Conservation (phyloP, 2,888 invertebrate species). For the Mycalesis mineus region DNA sequence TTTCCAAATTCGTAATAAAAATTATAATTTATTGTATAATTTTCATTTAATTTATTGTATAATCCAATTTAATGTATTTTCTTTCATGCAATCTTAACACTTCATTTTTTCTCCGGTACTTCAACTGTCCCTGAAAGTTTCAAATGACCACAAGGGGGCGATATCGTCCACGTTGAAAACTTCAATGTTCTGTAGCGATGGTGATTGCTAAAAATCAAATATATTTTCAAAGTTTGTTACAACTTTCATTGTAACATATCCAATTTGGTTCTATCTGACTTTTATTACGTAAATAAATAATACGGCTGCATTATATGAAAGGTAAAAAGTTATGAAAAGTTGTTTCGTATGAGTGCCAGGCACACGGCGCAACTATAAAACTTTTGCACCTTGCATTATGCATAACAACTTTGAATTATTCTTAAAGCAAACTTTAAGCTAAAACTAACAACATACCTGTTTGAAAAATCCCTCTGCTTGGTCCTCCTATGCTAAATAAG, state of each 20-base stretch:
- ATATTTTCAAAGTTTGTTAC: too few species aligned
- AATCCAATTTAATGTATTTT: too few species aligned
- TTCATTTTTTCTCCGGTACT: too few species aligned
- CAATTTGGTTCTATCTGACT: background rate
- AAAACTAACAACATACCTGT: background rate
- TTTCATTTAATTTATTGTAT: too few species aligned
- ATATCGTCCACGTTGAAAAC: too few species aligned
- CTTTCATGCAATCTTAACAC: too few species aligned
- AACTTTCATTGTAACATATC: background rate
- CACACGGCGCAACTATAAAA: conserved; percentile 55
- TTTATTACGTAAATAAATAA: background rate
- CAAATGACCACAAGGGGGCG: too few species aligned
- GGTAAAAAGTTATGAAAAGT: conserved; percentile 5
- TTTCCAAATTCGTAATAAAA: too few species aligned
- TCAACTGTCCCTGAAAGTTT: too few species aligned
- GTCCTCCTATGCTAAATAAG: background rate
- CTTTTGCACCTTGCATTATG: conserved; percentile 69
- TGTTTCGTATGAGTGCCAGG: conserved; percentile 40
- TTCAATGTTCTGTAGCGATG: too few species aligned
- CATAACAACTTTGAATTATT: conserved; percentile 55
- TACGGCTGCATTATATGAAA: conserved; percentile 5
- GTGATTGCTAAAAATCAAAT: too few species aligned
- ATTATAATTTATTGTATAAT: too few species aligned
- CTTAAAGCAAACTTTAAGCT: conserved; percentile 15
- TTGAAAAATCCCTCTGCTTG: background rate